A percentile compares a stretch with the other conserved stretches of the same genome.
Conservation (phyloP, 2,888 invertebrate genomes). For the Lepetodrilus schrolli region DNA sequence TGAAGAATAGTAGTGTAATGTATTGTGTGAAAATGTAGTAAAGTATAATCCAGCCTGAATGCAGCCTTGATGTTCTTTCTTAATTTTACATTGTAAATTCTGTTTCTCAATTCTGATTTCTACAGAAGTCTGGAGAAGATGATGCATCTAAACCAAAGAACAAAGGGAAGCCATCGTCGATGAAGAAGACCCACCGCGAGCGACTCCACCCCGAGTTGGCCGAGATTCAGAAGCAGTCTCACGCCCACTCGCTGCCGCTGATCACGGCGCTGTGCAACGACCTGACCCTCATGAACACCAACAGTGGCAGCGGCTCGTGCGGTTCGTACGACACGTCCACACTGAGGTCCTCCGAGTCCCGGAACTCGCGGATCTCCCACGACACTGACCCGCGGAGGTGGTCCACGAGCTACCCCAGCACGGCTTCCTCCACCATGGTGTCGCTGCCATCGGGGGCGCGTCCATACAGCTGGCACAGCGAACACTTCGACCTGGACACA, state of each 20-base stretch:
- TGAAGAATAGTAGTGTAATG: too few species aligned
- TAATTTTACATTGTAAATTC: not conserved
- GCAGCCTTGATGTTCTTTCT: not conserved
- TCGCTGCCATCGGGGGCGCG: constrained; percentile 50
- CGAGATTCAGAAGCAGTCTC: constrained; percentile 62
- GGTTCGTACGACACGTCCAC: constrained; percentile 61
- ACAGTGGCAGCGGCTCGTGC: constrained; percentile 50
- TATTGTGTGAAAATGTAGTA: too few species aligned
- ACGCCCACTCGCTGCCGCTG: constrained; percentile 81
- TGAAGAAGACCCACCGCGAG: constrained; percentile 50
- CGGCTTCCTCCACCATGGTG: constrained; percentile 52
- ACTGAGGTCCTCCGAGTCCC: constrained; percentile 61
- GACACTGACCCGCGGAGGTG: constrained; percentile 62
- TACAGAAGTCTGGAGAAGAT: not conserved
- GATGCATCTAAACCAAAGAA: constrained; percentile 29
- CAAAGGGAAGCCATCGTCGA: constrained; percentile 36
- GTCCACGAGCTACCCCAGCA: constrained; percentile 62
- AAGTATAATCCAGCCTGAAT: not conserved
- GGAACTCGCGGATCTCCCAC: constrained; percentile 57
- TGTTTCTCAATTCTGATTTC: too few species aligned
- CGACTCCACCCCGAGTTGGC: constrained; percentile 67
- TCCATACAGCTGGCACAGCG: constrained; percentile 72
- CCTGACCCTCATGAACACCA: constrained; percentile 81
- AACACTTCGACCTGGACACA: constrained; percentile 67
- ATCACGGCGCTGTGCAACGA: constrained; percentile 96